phyloP scores from a whole-genome alignment of 2,888 invertebrate genomes.

The Epirrita christyi region DNA sequence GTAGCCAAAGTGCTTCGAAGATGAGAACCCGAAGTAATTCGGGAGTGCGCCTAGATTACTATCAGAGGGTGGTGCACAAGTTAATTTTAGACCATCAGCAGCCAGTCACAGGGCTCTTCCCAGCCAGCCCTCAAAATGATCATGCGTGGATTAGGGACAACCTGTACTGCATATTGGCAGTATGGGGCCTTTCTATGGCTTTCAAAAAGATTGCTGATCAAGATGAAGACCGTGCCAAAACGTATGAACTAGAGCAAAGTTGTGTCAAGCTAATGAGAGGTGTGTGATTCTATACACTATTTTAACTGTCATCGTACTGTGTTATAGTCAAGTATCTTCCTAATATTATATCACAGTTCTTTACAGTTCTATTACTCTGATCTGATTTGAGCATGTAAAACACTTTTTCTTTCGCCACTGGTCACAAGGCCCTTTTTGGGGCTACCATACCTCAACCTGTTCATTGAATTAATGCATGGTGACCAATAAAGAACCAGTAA shows the following conservation, averaged over 20 bases:
- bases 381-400: too few species aligned
- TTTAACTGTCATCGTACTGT: too few species aligned
- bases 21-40: conserved; percentile 96
- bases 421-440: too few species aligned
- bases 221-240: conserved; percentile 99
- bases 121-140: conserved; percentile 93
- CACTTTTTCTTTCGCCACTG: too few species aligned
- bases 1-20: conserved; percentile 37
- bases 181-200: conserved; percentile 99
- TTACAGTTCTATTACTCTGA: too few species aligned
- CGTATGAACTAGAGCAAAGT: conserved; percentile 98
- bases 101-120: conserved; percentile 98
- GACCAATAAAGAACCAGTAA: too few species aligned
- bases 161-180: conserved; percentile 97
- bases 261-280: conserved; percentile 95
- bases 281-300: conserved; percentile 34
- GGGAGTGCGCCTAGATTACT: conserved; percentile 97
- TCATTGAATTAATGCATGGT: too few species aligned
- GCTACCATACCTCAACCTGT: too few species aligned
- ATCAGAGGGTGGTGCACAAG: conserved; percentile 96
- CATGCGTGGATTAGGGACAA: conserved; percentile 99
- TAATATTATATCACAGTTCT: too few species aligned
- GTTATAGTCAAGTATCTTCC: too few species aligned
- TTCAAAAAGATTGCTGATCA: conserved; percentile 99
- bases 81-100: conserved; percentile 97